phyloP scores from a whole-genome alignment of 2,888 invertebrate species.

The Mythimna ferrago region DNA sequence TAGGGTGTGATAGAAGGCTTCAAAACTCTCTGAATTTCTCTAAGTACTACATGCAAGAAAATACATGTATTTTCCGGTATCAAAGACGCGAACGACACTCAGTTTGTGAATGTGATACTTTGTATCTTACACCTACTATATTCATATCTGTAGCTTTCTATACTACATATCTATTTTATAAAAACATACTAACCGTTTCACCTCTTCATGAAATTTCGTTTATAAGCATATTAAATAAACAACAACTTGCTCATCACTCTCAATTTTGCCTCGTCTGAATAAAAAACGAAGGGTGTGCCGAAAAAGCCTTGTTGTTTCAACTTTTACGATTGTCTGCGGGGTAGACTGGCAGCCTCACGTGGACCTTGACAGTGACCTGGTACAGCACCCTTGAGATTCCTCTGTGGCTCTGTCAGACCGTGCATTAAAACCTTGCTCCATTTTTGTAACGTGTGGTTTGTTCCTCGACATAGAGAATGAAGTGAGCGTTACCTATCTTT shows the following conservation, averaged over 20 bases:
- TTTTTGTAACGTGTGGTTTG: slow-evolving; percentile 41
- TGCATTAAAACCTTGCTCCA: slow-evolving; percentile 54
- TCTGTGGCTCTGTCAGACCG: slow-evolving; percentile 25
- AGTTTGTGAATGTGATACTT: no score
- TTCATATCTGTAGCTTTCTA: no score
- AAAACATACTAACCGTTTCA: no score
- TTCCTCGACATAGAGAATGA: slow-evolving; percentile 10
- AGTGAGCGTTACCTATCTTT: background rate
- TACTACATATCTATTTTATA: no score
- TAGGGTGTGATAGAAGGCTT: no score
- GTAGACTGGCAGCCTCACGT: slow-evolving; percentile 20
- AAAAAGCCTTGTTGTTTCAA: slow-evolving; percentile 31
- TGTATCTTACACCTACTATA: no score
- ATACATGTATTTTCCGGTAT: no score
- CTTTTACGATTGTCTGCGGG: slow-evolving; percentile 23
- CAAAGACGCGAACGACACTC: no score
- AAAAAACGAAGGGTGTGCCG: slow-evolving; percentile 11
- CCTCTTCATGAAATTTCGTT: no score
- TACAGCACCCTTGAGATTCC: slow-evolving; percentile 53
- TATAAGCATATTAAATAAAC: background rate
- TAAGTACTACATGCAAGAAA: no score
- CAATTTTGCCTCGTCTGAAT: slow-evolving; percentile 8
- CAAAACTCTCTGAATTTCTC: no score
- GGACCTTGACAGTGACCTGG: slow-evolving; percentile 45
- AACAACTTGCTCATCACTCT: background rate